These are phyloP conservation scores for Physella acuta DNA, from an alignment of 1,140 invertebrate species.

Conservation along the genomic window DNA sequence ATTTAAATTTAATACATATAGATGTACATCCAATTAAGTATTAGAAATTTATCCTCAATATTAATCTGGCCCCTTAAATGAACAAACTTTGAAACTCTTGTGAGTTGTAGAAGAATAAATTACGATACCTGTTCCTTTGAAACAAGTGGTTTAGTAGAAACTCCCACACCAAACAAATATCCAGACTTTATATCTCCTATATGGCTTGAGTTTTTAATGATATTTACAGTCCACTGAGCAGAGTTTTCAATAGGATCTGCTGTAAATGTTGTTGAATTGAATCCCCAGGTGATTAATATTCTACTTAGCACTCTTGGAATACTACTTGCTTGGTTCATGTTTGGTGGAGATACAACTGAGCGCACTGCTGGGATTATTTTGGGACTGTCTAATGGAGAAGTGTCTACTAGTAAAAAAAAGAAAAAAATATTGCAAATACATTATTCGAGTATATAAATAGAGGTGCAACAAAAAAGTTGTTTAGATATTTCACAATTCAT, in stretches of 20 bases:
- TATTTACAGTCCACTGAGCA: constrained; percentile 47
- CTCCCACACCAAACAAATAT: constrained; percentile 53
- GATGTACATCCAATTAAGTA: neutral
- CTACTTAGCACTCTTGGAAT: constrained; percentile 40
- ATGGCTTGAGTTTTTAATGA: constrained; percentile 49
- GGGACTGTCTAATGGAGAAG: constrained; percentile 34
- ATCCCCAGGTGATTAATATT: constrained; percentile 51
- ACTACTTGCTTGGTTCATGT: neutral
- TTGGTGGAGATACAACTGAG: constrained; percentile 36
- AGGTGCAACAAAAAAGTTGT: too few species aligned
- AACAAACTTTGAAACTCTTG: neutral
- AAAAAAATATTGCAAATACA: too few species aligned
- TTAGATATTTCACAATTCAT: too few species aligned
- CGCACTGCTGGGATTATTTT: constrained; percentile 44
- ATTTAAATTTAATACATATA: neutral
- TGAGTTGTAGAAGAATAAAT: neutral
- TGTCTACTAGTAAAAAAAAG: constrained; percentile 37
- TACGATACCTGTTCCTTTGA: constrained; percentile 44
- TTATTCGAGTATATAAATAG: too few species aligned
- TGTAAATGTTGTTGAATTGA: constrained; percentile 51
- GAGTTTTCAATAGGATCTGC: constrained; percentile 41
- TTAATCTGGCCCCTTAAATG: neutral
- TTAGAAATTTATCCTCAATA: neutral
- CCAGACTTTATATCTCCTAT: constrained; percentile 44
- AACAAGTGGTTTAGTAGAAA: constrained; percentile 39